These are phyloP conservation scores for Diploscapter pachys DNA, from an alignment of 1,140 invertebrate genomes.

Conservation along the genomic window DNA sequence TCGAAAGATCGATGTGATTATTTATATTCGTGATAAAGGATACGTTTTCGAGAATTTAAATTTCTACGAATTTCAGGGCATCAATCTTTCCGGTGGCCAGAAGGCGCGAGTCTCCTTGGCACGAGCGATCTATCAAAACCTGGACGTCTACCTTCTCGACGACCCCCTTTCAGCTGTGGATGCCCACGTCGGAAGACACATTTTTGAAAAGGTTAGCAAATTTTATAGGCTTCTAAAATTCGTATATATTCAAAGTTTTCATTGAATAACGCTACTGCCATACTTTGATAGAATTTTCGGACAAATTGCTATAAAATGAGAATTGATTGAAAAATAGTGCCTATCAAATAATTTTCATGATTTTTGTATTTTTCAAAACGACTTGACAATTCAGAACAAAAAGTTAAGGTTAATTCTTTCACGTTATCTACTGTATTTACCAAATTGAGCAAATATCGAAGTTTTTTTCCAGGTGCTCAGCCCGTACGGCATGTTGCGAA, in stretches of 20 bases:
- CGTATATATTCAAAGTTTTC: no score
- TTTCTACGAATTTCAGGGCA: conserved; percentile 57
- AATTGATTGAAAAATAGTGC: no score
- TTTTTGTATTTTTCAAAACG: no score
- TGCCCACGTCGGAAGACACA: conserved; percentile 69
- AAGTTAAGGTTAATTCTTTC: not conserved
- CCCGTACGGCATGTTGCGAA: conserved; percentile 48
- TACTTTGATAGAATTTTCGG: no score
- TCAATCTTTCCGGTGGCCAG: conserved; percentile 74
- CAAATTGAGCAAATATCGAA: no score
- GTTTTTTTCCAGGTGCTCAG: conserved; percentile 39
- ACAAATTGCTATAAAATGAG: no score
- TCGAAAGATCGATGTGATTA: not conserved
- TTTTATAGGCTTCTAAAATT: no score
- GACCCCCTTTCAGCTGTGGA: conserved; percentile 72
- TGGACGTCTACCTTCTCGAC: conserved; percentile 74
- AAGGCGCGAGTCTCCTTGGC: conserved; percentile 76
- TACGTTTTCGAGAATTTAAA: not conserved
- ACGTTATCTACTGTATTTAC: no score
- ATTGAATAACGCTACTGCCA: no score
- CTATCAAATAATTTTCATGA: no score
- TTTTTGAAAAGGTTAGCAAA: conserved; percentile 39
- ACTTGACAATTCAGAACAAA: conserved; percentile 22
- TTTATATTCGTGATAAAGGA: not conserved
- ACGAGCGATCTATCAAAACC: conserved; percentile 62